A percentile compares a stretch with the other conserved stretches of the same genome.
These are phyloP conservation scores for Trematomus bernacchii DNA, from an alignment of 2,797 vertebrate species.

Conservation along the genomic window DNA sequence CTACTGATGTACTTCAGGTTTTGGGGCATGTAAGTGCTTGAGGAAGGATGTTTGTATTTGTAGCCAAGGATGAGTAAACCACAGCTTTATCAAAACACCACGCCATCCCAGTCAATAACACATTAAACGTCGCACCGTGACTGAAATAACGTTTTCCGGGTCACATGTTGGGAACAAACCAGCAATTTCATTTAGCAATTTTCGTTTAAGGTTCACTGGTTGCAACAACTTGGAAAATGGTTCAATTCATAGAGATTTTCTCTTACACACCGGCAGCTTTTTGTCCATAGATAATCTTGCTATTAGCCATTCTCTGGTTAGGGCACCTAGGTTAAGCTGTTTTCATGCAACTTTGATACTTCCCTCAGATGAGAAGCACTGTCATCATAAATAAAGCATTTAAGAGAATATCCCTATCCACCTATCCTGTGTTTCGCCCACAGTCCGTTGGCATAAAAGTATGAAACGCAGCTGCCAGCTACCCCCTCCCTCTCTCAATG, in stretches of 20 bases:
- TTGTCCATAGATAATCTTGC: slow-evolving; percentile 24
- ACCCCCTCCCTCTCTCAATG: slow-evolving; percentile 55
- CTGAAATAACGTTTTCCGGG: slow-evolving; percentile 35
- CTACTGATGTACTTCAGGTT: slow-evolving; percentile 14
- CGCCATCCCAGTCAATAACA: slow-evolving; percentile 36
- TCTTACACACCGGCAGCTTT: slow-evolving; percentile 27
- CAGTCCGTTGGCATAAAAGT: slow-evolving; percentile 62
- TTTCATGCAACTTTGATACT: slow-evolving; percentile 60
- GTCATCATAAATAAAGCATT: slow-evolving; percentile 64
- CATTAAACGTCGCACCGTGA: slow-evolving; percentile 31
- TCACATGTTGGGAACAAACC: slow-evolving; percentile 47
- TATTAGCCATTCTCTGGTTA: slow-evolving; percentile 27
- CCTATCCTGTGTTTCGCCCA: slow-evolving; percentile 49
- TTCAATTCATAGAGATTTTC: slow-evolving; percentile 13
- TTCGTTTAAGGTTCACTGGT: slow-evolving; percentile 24
- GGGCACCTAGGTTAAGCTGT: slow-evolving; percentile 57
- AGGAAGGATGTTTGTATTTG: slow-evolving; percentile 27
- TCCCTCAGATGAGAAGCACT: slow-evolving; percentile 43
- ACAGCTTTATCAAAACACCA: slow-evolving; percentile 21
- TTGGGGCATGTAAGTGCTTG: slow-evolving; percentile 6
- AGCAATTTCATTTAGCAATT: slow-evolving; percentile 32
- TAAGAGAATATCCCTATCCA: slow-evolving; percentile 62
- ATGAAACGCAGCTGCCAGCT: slow-evolving; percentile 72
- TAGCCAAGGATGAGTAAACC: slow-evolving; percentile 13
- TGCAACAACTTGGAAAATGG: slow-evolving; percentile 25